Evolutionary conservation across 1,140 invertebrate genomes (phyloP).

Genomic region (Aricia agestis): DNA sequence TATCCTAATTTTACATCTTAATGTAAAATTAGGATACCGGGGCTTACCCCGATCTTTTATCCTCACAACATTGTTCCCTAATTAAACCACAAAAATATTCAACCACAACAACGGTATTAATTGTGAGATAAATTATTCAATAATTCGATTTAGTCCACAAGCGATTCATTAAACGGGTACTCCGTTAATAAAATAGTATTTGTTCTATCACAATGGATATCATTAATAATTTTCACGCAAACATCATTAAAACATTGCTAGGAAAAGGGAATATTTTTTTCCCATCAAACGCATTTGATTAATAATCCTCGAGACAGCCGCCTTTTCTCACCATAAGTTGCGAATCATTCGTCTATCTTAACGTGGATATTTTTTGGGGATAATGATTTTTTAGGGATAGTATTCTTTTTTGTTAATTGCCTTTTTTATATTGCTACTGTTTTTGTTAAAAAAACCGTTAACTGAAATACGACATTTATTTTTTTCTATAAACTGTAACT

Average conservation of each 20-base stretch:
- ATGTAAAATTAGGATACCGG: no score
- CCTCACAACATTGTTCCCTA: background rate
- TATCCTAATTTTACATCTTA: no score
- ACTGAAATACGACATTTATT: no score
- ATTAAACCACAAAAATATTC: background rate
- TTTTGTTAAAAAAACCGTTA: no score
- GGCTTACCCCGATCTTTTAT: no score
- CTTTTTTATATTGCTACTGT: background rate
- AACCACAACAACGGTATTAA: background rate
- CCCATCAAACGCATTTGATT: slow-evolving; percentile 60
- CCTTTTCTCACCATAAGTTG: slow-evolving; percentile 64
- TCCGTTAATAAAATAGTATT: slow-evolving; percentile 17
- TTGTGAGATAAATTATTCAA: background rate
- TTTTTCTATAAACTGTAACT: no score
- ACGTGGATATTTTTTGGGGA: slow-evolving; percentile 32
- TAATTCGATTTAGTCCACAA: slow-evolving; percentile 10
- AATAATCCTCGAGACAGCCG: slow-evolving; percentile 58
- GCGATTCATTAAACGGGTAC: background rate
- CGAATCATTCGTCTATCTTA: slow-evolving; percentile 56
- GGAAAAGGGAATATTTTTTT: slow-evolving; percentile 51
- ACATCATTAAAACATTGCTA: slow-evolving; percentile 39
- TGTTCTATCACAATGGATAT: slow-evolving; percentile 8
- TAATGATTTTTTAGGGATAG: slow-evolving; percentile 8
- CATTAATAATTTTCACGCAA: slow-evolving; percentile 28
- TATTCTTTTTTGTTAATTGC: background rate